phyloP scores from a whole-genome alignment of 2,888 invertebrate species.

The Pteria penguin region DNA sequence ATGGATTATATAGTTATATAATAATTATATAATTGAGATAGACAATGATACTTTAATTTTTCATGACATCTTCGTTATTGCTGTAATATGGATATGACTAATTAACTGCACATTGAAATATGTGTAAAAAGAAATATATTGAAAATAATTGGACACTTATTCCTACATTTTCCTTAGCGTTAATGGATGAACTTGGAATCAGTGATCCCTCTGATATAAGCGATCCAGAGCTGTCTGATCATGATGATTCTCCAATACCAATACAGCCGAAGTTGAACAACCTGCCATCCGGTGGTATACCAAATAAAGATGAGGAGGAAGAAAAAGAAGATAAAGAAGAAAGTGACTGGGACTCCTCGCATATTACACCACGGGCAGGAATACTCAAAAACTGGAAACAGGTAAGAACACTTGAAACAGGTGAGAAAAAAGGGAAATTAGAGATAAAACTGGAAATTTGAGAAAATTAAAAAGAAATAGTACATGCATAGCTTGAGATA shows the following conservation, averaged over 20 bases:
- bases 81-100: too few species aligned
- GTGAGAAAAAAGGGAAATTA: background rate
- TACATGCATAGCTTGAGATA: too few species aligned
- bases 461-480: too few species aligned
- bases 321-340: conserved; percentile 73
- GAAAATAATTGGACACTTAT: too few species aligned
- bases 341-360: conserved; percentile 71
- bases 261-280: background rate
- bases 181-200: conserved; percentile 74
- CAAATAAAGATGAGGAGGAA: conserved; percentile 48
- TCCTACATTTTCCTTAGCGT: too few species aligned
- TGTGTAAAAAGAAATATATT: too few species aligned
- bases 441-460: too few species aligned
- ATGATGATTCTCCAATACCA: conserved; percentile 35
- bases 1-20: too few species aligned
- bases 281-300: background rate
- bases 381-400: conserved; percentile 60
- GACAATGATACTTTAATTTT: too few species aligned
- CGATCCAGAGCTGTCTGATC: conserved; percentile 59
- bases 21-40: too few species aligned
- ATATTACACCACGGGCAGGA: conserved; percentile 50
- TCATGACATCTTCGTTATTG: too few species aligned
- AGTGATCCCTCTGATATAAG: conserved; percentile 65
- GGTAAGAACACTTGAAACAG: conserved; percentile 35
- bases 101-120: too few species aligned